Conservation (phyloP, 2,113 vertebrate genomes). For the Hydropotes inermis region DNA sequence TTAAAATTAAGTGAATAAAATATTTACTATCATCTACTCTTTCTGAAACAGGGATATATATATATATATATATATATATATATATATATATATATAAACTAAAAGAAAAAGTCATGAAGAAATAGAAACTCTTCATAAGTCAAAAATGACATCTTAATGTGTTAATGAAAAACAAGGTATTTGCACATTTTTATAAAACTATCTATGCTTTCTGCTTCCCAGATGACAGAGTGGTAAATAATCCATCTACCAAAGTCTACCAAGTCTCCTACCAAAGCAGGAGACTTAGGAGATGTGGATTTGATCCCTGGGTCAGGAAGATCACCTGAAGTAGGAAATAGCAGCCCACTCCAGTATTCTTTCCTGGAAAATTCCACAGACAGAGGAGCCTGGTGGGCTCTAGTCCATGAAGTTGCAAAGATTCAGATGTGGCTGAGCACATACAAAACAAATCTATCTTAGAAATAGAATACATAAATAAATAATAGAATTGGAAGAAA, state of each 20-base stretch:
- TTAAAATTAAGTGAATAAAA: constrained; percentile 25
- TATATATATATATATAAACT: background rate
- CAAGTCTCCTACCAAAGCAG: background rate
- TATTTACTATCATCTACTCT: background rate
- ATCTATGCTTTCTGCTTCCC: background rate
- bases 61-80: background rate
- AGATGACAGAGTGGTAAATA: background rate
- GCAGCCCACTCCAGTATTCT: background rate
- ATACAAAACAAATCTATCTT: background rate
- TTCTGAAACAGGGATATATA: background rate
- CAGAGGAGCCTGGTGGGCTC: background rate
- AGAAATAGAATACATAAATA: background rate
- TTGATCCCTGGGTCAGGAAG: background rate
- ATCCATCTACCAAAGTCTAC: background rate
- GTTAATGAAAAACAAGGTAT: background rate
- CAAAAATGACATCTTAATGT: background rate
- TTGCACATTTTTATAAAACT: background rate
- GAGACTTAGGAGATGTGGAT: background rate
- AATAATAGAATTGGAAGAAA: background rate
- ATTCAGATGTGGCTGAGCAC: background rate
- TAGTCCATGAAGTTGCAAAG: background rate
- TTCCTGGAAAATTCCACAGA: background rate
- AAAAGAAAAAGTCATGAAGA: background rate
- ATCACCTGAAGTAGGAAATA: background rate
- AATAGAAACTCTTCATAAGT: background rate